Evolutionary conservation across 2,113 vertebrate genomes (phyloP).

Genomic region (Oxyura jamaicensis): DNA sequence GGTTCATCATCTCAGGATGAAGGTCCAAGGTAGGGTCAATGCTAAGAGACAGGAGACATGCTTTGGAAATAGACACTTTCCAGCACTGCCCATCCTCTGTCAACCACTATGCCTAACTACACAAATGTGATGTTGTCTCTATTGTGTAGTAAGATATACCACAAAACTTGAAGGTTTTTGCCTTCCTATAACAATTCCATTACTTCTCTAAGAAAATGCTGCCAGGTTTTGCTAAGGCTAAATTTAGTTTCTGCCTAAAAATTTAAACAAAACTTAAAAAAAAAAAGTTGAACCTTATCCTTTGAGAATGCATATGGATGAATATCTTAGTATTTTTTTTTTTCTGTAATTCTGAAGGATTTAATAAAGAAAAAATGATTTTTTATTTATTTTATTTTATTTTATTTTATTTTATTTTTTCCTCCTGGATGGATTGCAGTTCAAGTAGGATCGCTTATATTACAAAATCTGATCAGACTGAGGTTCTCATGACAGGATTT

Average conservation of each 20-base stretch:
- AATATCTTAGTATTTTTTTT: neutral
- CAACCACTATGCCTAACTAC: neutral
- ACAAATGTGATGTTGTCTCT: neutral
- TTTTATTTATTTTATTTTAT: no score
- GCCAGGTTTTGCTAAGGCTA: neutral
- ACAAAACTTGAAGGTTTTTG: neutral
- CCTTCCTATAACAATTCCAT: neutral
- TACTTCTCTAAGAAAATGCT: neutral
- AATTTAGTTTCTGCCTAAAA: neutral
- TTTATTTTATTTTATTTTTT: no score
- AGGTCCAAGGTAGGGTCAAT: neutral
- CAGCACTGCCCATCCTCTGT: neutral
- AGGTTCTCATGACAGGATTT: neutral
- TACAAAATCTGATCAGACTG: neutral
- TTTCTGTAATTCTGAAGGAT: neutral
- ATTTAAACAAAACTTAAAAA: neutral
- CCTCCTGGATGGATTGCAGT: neutral
- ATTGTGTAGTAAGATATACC: neutral
- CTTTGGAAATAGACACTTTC: neutral
- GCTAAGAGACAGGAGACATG: accelerated
- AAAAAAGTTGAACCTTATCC: neutral
- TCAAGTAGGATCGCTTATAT: neutral
- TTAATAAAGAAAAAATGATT: neutral
- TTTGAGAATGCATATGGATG: neutral
- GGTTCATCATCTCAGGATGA: neutral